Evolutionary conservation across 2,113 vertebrate species (phyloP).

Genomic region (Balaeniceps rex): DNA sequence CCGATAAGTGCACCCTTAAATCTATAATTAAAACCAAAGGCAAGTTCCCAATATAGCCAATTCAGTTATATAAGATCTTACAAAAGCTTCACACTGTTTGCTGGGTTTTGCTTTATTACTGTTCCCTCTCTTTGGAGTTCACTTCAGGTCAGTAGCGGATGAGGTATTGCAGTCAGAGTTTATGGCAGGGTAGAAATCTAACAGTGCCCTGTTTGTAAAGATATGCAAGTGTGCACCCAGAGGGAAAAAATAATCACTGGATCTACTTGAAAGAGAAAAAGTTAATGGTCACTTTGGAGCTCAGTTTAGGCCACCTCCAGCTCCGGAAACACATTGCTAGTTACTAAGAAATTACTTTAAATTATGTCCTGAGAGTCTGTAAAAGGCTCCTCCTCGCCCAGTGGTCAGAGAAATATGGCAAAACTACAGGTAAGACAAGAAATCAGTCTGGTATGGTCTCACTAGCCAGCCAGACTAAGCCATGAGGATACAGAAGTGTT

Average conservation of each 20-base stretch:
- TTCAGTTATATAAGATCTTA: slow-evolving; percentile 50
- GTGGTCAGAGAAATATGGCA: neutral
- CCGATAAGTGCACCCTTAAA: slow-evolving; percentile 35
- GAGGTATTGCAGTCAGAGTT: slow-evolving; percentile 41
- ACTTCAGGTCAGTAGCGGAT: slow-evolving; percentile 50
- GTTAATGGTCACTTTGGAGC: slow-evolving; percentile 16
- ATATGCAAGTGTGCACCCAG: slow-evolving; percentile 19
- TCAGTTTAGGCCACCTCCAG: neutral
- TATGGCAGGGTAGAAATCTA: slow-evolving; percentile 41
- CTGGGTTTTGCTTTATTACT: slow-evolving; percentile 47
- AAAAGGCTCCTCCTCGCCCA: neutral
- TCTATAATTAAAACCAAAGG: slow-evolving; percentile 59
- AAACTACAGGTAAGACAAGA: neutral
- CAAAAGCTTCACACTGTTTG: slow-evolving; percentile 41
- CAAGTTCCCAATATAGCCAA: slow-evolving; percentile 58
- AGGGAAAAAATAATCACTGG: slow-evolving; percentile 48
- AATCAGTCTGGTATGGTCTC: neutral
- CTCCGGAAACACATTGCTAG: neutral
- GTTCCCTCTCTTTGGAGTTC: slow-evolving; percentile 32
- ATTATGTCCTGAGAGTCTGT: neutral
- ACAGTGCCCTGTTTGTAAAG: slow-evolving; percentile 37
- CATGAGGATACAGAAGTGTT: neutral
- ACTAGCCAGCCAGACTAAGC: neutral
- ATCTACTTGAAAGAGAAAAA: slow-evolving; percentile 45
- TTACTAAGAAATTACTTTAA: slow-evolving; percentile 15